Evolutionary conservation across 2,797 vertebrate genomes (phyloP).

Genomic region (Amazonetta brasiliensis): DNA sequence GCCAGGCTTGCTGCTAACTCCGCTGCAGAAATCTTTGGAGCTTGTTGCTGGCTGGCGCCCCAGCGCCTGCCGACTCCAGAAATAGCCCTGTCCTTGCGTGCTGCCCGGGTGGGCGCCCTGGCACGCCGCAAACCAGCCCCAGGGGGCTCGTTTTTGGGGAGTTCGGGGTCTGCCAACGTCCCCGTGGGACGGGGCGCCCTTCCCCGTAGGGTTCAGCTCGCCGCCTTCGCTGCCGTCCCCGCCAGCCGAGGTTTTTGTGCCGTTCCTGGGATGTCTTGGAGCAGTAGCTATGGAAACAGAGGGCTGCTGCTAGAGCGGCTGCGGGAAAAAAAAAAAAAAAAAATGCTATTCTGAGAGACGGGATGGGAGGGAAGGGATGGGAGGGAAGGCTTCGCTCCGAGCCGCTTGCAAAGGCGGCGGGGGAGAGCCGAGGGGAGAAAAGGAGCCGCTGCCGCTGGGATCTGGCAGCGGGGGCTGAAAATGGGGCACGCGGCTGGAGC

Average conservation of each 20-base stretch:
- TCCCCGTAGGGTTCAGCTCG: neutral
- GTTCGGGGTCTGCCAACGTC: neutral
- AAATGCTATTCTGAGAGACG: conserved; percentile 36
- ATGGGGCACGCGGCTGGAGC: neutral
- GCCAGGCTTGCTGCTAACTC: neutral
- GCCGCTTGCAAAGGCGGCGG: neutral
- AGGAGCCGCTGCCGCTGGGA: neutral
- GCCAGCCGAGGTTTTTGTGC: neutral
- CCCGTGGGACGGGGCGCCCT: neutral
- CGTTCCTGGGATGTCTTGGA: conserved; percentile 32
- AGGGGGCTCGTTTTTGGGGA: neutral
- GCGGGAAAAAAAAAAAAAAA: neutral
- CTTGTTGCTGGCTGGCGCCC: neutral
- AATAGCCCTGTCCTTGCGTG: conserved; percentile 21
- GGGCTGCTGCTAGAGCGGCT: conserved; percentile 1
- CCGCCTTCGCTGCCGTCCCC: fast-evolving
- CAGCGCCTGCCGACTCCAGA: neutral
- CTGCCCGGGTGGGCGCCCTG: neutral
- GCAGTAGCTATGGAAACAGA: conserved; percentile 75
- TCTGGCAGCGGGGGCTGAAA: neutral
- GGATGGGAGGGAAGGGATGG: neutral
- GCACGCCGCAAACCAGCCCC: neutral
- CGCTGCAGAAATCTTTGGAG: neutral
- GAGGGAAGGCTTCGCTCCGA: neutral
- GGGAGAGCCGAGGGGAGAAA: neutral